Base-by-base conservation (phyloP, 2,113 vertebrate genomes). In the Corythoichthys haematopterus region DNA sequence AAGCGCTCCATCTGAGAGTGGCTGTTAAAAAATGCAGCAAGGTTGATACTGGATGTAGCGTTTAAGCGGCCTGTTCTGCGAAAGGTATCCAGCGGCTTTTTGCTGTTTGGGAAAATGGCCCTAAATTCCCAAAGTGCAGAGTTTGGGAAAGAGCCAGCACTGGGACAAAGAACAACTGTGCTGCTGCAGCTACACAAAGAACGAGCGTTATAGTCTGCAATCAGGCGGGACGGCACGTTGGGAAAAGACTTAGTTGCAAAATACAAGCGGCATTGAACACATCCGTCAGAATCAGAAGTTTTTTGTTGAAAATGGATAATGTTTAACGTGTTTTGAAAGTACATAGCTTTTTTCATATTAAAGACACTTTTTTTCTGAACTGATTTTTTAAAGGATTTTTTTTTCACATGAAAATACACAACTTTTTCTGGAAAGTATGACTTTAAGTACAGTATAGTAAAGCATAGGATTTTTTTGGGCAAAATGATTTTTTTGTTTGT, bases 161-260 rank as follows among this genome's bases (percentile, higher is more conserved):
- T 10, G 12, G 55, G 33, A 57, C 55, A 57, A 57, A 57, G 55
- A 57, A 36, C 55, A 57, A 57, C 55, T 57, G 55, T 57, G 55
- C 55, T 6, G 7, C 33, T 36, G 55, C 10, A 36, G 55, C 55
- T 36, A 14, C 55, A 57, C 55, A 61, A 61, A 45, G 38, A 61
- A 43, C 15, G 20, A 2, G 10, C 7, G 38, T 43, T n/a, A n/a
- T n/a, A 33, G 52, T 4, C 37, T 40, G 59, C 16, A 43, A 61
- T 61, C n/a, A 57, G 33, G 12, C 35, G 55, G 33, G 33, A 37
- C 55, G 9, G 35, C 55, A 57, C 55, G 35, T 57, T 55, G 52
- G 10, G 20, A n/a, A 53, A 53, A 51, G 50, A 20, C 10, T 4
- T 12, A 36, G 35, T 36, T 15, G 55, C 20, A 35, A 56, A 56